Percentiles rank a stretch among this genome's conserved stretches.
phyloP scores from a whole-genome alignment of 2,888 invertebrate species.

The Hydroisotoma schaefferi region DNA sequence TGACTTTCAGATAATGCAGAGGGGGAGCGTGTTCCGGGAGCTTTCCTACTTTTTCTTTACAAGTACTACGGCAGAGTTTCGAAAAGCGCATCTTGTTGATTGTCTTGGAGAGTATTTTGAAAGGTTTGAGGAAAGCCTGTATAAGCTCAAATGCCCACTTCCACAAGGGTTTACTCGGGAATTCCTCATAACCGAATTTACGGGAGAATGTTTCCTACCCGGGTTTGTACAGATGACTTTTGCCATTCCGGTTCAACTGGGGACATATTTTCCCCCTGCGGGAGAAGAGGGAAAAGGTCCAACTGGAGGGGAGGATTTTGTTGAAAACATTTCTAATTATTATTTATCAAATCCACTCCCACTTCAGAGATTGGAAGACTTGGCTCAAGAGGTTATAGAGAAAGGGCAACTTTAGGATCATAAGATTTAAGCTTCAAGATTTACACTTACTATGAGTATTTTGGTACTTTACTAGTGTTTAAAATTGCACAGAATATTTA shows the following conservation, averaged over 20 bases:
- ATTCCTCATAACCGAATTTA: conserved; percentile 30
- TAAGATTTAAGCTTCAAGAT: no score
- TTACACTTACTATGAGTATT: no score
- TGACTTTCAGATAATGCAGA: conserved; percentile 32
- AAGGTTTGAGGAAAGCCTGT: conserved; percentile 14
- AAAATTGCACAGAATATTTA: no score
- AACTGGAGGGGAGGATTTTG: no score
- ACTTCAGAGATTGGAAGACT: no score
- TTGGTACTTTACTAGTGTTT: no score
- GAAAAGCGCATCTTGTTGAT: conserved; percentile 19
- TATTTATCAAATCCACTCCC: no score
- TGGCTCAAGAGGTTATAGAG: no score
- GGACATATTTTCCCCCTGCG: no score
- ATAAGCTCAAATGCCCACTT: conserved; percentile 14
- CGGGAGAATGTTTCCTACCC: conserved; percentile 13
- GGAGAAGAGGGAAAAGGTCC: no score
- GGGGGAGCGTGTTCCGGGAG: conserved; percentile 25
- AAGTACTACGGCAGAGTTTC: conserved; percentile 33
- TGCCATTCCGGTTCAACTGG: conserved; percentile 36
- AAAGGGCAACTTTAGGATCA: no score
- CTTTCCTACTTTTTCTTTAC: conserved; percentile 31
- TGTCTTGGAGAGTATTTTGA: conserved; percentile 23
- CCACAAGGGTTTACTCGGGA: conserved; percentile 25
- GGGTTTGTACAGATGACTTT: conserved; percentile 34
- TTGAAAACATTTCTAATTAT: no score